Evolutionary conservation across 2,113 vertebrate genomes (phyloP).

Genomic region (Daphoenositta chrysoptera): DNA sequence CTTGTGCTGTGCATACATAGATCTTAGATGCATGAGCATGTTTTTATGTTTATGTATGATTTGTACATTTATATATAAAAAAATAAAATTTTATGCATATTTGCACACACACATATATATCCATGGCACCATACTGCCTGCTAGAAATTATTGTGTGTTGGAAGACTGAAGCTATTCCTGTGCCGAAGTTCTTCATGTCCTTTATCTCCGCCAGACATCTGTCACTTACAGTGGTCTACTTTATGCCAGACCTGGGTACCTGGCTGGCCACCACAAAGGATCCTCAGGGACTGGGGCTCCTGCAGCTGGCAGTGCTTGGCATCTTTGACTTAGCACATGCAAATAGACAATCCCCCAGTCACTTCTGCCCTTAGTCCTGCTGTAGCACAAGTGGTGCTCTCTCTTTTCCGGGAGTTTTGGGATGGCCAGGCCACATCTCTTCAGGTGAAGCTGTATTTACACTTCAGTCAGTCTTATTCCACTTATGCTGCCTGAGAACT

Average conservation of each 20-base stretch:
- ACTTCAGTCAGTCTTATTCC: background rate
- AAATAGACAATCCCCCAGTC: background rate
- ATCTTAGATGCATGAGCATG: background rate
- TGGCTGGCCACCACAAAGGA: background rate
- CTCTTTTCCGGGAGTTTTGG: background rate
- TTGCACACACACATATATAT: background rate
- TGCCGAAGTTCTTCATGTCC: background rate
- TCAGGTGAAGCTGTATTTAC: background rate
- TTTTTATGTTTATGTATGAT: background rate
- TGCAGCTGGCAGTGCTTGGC: background rate
- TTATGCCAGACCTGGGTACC: background rate
- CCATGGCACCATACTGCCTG: background rate
- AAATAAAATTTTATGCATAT: background rate
- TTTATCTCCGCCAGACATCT: background rate
- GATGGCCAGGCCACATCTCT: background rate
- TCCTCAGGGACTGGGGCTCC: background rate
- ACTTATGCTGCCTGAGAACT: background rate
- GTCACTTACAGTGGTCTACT: background rate
- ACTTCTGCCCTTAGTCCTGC: background rate
- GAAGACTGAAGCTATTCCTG: background rate
- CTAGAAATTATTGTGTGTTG: background rate
- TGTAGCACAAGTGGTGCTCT: background rate
- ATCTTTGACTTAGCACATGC: background rate
- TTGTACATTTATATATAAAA: background rate
- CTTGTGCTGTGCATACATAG: background rate